phyloP scores from a whole-genome alignment of 2,113 vertebrate genomes.

The Pyxicephalus adspersus region DNA sequence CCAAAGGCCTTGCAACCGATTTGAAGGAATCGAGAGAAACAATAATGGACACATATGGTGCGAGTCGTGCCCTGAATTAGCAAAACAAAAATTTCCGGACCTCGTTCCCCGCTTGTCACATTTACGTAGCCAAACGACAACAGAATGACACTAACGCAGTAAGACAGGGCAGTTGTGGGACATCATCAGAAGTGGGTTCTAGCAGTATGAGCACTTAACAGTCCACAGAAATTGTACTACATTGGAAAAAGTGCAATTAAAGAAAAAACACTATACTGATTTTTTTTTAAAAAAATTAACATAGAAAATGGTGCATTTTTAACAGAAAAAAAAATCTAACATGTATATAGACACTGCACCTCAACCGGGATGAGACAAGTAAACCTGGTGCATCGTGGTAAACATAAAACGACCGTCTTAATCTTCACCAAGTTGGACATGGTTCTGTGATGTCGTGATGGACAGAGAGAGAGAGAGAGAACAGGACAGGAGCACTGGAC shows the following conservation, averaged over 20 bases:
- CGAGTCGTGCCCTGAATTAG: conserved; percentile 17
- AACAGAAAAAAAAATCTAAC: conserved; percentile 38
- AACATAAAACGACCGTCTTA: conserved; percentile 53
- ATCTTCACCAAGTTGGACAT: neutral
- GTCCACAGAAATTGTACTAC: conserved; percentile 26
- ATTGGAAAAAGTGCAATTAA: conserved; percentile 71
- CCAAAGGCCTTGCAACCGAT: neutral
- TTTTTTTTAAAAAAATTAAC: conserved; percentile 45
- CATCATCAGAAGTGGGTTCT: conserved; percentile 8
- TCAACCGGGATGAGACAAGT: conserved; percentile 44
- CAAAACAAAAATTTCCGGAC: neutral
- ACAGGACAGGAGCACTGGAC: neutral
- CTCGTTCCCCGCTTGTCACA: neutral
- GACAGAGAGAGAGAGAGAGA: neutral
- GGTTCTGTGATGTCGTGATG: neutral
- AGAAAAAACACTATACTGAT: conserved; percentile 25
- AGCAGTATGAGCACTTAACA: conserved; percentile 17
- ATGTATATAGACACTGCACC: conserved; percentile 48
- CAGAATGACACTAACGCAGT: conserved; percentile 3
- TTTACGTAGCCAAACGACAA: neutral
- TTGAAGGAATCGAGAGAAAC: neutral
- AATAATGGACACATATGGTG: conserved; percentile 20
- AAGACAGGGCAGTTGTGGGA: conserved; percentile 1
- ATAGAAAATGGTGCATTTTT: conserved; percentile 36
- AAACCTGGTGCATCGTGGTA: conserved; percentile 56